Evolutionary conservation across 2,888 invertebrate species (phyloP).

Genomic region (Oasisia sp.): DNA sequence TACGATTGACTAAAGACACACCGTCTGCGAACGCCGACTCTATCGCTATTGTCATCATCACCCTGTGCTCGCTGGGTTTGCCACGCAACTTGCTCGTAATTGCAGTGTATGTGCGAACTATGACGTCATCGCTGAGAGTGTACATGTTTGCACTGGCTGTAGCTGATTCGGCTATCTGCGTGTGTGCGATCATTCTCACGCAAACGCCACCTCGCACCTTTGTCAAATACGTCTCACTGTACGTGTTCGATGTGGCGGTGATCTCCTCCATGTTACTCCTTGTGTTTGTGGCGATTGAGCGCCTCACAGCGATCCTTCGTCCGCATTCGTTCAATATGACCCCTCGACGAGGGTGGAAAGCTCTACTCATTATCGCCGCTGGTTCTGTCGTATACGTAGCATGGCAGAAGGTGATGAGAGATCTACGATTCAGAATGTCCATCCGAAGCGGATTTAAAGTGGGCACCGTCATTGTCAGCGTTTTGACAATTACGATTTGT

Average conservation of each 20-base stretch:
- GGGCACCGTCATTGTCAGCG: too few relatives aligned
- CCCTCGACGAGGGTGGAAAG: neutral
- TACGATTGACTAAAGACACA: neutral
- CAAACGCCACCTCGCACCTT: neutral
- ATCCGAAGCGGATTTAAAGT: too few relatives aligned
- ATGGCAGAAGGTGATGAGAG: neutral
- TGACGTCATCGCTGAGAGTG: neutral
- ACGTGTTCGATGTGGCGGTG: neutral
- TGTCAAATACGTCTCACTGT: neutral
- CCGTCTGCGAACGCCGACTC: neutral
- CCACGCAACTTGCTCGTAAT: neutral
- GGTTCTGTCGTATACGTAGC: neutral
- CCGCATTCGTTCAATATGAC: neutral
- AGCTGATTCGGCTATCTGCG: neutral
- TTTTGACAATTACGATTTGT: too few relatives aligned
- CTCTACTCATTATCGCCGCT: neutral
- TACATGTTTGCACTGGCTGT: neutral
- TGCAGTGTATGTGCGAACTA: neutral
- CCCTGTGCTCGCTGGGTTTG: neutral
- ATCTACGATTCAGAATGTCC: too few relatives aligned
- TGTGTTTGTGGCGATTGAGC: neutral
- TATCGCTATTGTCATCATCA: neutral
- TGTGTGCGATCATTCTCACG: neutral
- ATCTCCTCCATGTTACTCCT: neutral
- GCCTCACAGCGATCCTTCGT: neutral